Evolutionary conservation across 2,113 vertebrate species (phyloP).

Genomic region (Motacilla alba): DNA sequence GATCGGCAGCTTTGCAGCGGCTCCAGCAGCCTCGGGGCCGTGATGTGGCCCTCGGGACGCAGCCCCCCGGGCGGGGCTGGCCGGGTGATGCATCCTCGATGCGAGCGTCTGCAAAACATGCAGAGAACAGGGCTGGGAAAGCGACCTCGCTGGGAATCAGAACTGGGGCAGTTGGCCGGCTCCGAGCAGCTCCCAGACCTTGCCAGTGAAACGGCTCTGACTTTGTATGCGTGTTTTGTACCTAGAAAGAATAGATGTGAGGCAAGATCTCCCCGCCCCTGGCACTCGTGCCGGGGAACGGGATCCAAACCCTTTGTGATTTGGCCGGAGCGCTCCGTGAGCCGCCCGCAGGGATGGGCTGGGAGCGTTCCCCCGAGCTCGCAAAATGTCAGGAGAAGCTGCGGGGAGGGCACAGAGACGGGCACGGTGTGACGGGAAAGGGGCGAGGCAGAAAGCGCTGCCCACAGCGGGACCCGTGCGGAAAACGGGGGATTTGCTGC

Average conservation of each 20-base stretch:
- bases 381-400: neutral
- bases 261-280: constrained; percentile 38
- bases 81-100: neutral
- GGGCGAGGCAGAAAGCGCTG: neutral
- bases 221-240: constrained; percentile 41
- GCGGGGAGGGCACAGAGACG: neutral
- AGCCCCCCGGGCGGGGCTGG: neutral
- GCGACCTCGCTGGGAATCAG: neutral
- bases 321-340: neutral
- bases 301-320: constrained; percentile 25
- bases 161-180: constrained; percentile 17
- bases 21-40: neutral
- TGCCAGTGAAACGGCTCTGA: constrained; percentile 10
- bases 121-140: neutral
- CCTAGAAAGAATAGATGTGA: constrained; percentile 49
- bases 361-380: neutral
- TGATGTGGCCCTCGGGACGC: neutral
- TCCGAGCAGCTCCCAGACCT: neutral
- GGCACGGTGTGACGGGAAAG: neutral
- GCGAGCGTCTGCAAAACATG: neutral
- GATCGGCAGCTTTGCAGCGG: neutral
- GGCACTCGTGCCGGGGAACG: neutral
- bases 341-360: neutral
- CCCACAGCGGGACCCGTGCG: accelerated
- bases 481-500: neutral